phyloP scores from a whole-genome alignment of 2,888 invertebrate species.

The Tridacna crocea region DNA sequence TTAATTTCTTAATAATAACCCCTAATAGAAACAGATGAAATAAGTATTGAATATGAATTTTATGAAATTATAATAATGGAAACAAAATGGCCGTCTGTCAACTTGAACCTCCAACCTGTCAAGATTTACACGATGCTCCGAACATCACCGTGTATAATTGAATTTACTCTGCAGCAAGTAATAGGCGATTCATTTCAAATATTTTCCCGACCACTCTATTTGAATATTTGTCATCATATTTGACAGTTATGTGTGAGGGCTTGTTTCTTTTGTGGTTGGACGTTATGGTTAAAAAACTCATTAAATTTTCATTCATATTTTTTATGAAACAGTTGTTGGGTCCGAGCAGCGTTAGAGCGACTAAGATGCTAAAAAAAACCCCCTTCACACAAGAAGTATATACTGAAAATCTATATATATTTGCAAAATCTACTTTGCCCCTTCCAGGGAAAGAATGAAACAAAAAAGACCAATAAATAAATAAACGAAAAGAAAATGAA shows the following conservation, averaged over 20 bases:
- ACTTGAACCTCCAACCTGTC: slow-evolving; percentile 1
- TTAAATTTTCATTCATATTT: neutral
- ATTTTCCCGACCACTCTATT: neutral
- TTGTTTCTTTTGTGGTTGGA: neutral
- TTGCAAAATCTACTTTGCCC: too few relatives aligned
- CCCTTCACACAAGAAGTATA: too few relatives aligned
- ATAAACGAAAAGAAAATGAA: too few relatives aligned
- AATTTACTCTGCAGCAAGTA: neutral
- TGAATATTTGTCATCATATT: neutral
- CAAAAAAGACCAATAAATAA: too few relatives aligned
- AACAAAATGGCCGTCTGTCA: slow-evolving; percentile 15
- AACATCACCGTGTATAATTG: neutral
- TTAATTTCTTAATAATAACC: slow-evolving; percentile 60
- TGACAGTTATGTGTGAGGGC: neutral
- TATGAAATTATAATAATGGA: slow-evolving; percentile 28
- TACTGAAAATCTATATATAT: too few relatives aligned
- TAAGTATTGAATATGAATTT: slow-evolving; percentile 47
- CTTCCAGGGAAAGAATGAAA: too few relatives aligned
- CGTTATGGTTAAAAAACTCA: neutral
- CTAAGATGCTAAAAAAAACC: too few relatives aligned
- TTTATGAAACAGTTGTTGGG: too few relatives aligned
- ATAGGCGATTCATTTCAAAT: neutral
- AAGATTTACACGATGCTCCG: neutral
- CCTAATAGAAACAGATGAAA: slow-evolving; percentile 59
- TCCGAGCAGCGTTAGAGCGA: too few relatives aligned